Evolutionary conservation across 1,140 invertebrate genomes (phyloP), one percentile per base, ranked within the genome.

Genomic region (Caenorhabditis latens): DNA sequence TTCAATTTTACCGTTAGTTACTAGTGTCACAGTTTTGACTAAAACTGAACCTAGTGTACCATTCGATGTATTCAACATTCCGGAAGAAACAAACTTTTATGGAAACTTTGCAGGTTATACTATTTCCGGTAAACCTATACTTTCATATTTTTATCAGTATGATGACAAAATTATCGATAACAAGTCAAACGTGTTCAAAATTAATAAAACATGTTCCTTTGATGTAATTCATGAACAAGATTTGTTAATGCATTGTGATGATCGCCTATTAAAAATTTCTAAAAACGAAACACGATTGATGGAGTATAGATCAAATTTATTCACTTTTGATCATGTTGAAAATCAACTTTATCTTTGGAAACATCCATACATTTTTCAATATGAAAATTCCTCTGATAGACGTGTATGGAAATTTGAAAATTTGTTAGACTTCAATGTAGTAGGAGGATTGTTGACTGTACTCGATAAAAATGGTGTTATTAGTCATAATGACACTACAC

Each of bases 331-430:
- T 63, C 61, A 63, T 8, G 61, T 63, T 9, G 21, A 63, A 14
- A 40, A 63, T 9, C 61, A 63, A 63, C 6, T 63, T 63, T 63
- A 63, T 63, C 21, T 63, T 63, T 63, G 55, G 55, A 58, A 19
- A 58, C 3, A 63, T 63, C 61, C 32, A 32, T 40, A 63, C 61
- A 58, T 58, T 58, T 58, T 58, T 19, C 55, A 58, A 58, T 58
- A 40, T 9, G 61, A 63, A 63, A 24, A 63, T 40, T 32, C 61
- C 8, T 63, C 61, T 24, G 61, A 32, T 63, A 63, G 61, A 14
- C 21, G 21, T 16, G 55, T 58, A 19, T 63, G 61, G 61, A 63
- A 40, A 40, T 32, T 63, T 40, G 21, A 63, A 63, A 63, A 63
- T 40, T 7, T 63, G 6, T 7, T 24, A 24, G 61, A 63, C 40